Base-by-base conservation (phyloP, 2,113 vertebrate genomes). In the Grammomys dolichurus region DNA sequence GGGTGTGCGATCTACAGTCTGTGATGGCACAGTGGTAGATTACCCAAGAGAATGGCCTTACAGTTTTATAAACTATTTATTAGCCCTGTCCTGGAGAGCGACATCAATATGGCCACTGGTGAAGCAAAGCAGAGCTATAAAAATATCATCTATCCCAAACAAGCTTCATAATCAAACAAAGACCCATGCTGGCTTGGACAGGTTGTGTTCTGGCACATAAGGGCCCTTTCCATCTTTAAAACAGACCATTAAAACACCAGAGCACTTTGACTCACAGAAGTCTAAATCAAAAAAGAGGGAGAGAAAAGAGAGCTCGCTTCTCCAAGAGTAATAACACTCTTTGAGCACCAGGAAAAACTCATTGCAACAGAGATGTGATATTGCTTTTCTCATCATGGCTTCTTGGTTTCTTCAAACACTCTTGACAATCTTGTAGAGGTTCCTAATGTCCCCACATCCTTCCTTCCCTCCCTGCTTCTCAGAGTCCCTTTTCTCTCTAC, bases 31-130 rank as follows among this genome's bases (percentile, higher is more conserved):
- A 96, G 97, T 96, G 96, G 97, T 98, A 93, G 94, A 98, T 98
- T 97, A 95, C 96, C 92, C 93, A 93, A 93, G 97, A 98, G 98
- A 98, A 98, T 95, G 97, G 98, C 97, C 98, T 98, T 97, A 92
- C 96, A 93, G 93, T 98, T 98, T 98, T 98, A 98, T 98, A 98
- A 98, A 98, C 98, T 98, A 98, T 98, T 99, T 99, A 99, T 98
- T 98, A 99, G 98, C 93, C 97, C 97, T 95, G 26, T 98, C 98
- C 98, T 97, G 98, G 95, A 97, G 97, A 94, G 98, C 94, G 80
- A 97, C 98, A 98, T 98, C 98, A 98, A 98, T 98, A 98, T 96
- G 97, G 98, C 97, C 95, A 40, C 98, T 40, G 94, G 98, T 98
- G 98, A 98, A 99, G 98, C 98, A 99, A 98, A 97, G 98, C 98